Percentiles rank a stretch among this genome's conserved stretches.
Conservation (phyloP, 2,113 vertebrate species). For the Eublepharis macularius region DNA sequence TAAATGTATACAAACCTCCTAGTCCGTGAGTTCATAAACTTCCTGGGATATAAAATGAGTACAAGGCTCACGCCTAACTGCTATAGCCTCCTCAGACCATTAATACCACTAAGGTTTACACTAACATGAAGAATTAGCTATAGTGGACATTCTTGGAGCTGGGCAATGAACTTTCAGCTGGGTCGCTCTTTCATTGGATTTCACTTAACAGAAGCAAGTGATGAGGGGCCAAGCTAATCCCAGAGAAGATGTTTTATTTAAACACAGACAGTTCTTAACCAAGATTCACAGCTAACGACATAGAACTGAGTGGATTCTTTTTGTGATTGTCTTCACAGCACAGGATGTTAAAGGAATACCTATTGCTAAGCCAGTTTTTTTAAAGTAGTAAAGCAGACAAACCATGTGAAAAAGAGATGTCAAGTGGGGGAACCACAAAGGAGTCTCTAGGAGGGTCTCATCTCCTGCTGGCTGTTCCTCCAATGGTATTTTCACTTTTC, state of each 20-base stretch:
- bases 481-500: too few species aligned
- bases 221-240: conserved; percentile 16
- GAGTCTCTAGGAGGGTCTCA: too few species aligned
- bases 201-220: conserved; percentile 22
- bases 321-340: not conserved
- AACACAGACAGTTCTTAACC: conserved; percentile 16
- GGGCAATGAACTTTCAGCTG: conserved; percentile 15
- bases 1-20: not conserved
- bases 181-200: conserved; percentile 34
- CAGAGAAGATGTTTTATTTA: conserved; percentile 23
- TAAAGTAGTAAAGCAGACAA: not conserved
- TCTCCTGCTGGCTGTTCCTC: too few species aligned
- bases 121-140: conserved; percentile 10
- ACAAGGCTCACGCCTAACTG: not conserved
- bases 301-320: not conserved
- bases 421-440: too few species aligned
- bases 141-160: not conserved
- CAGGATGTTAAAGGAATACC: not conserved
- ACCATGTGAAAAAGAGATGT: not conserved
- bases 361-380: not conserved
- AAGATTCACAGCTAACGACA: conserved; percentile 1
- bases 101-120: not conserved
- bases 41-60: not conserved
- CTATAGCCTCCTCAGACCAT: not conserved
- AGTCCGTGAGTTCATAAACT: not conserved